Evolutionary conservation across 1,140 invertebrate species (phyloP).

Genomic region (Penaeus indicus): DNA sequence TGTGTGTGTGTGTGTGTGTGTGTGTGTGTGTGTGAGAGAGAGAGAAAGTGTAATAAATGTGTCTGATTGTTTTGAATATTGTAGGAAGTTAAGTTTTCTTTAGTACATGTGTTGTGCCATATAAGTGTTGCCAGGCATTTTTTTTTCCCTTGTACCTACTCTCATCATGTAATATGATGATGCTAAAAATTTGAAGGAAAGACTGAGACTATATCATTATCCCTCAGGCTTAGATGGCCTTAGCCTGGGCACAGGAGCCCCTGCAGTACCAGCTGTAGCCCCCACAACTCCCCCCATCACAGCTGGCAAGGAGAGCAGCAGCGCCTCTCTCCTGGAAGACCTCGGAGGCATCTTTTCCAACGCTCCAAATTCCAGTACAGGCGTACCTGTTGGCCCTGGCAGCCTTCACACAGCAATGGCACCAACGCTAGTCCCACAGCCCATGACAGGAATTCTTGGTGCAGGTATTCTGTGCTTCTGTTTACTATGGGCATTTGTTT

Average conservation of each 20-base stretch:
- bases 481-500: neutral
- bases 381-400: conserved; percentile 5
- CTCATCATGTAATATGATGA: too few relatives aligned
- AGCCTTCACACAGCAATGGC: conserved; percentile 35
- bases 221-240: conserved; percentile 29
- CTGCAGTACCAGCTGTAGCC: too few relatives aligned
- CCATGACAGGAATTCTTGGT: neutral
- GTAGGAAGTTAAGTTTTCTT: too few relatives aligned
- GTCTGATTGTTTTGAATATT: too few relatives aligned
- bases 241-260: neutral
- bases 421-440: conserved; percentile 41
- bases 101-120: too few relatives aligned
- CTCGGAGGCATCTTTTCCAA: conserved; percentile 38
- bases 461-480: neutral
- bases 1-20: too few relatives aligned
- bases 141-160: too few relatives aligned
- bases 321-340: conserved; percentile 39
- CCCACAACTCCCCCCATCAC: neutral
- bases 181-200: too few relatives aligned
- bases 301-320: conserved; percentile 2
- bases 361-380: neutral
- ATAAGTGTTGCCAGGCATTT: too few relatives aligned
- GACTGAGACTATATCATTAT: neutral
- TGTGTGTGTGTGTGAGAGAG: too few relatives aligned
- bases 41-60: too few relatives aligned